These are phyloP conservation scores for Dinothrombium tinctorium DNA, from an alignment of 1,140 invertebrate species.

Conservation along the genomic window DNA sequence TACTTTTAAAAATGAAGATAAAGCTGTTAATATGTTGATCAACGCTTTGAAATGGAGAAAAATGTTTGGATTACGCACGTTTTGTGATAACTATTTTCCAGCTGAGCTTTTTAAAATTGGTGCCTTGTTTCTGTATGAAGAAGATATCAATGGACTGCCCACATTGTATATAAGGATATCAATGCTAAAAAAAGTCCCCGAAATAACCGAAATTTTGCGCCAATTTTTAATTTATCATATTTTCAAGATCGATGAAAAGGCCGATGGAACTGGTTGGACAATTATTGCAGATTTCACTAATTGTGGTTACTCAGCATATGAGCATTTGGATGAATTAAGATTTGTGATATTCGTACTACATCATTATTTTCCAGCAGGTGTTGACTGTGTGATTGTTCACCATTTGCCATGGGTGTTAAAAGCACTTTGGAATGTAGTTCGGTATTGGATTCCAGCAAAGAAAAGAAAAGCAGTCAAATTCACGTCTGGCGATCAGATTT, in stretches of 20 bases:
- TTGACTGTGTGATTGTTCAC: slow-evolving; percentile 7
- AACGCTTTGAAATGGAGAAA: slow-evolving; percentile 12
- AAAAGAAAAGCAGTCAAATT: slow-evolving; percentile 3
- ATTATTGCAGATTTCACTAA: slow-evolving; percentile 11
- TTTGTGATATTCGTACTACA: slow-evolving; percentile 11
- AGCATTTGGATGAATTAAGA: slow-evolving; percentile 11
- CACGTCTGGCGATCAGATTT: neutral
- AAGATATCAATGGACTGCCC: neutral
- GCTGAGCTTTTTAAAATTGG: slow-evolving; percentile 4
- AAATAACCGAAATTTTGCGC: slow-evolving; percentile 3
- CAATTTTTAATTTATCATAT: slow-evolving; percentile 8
- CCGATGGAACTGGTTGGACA: slow-evolving; percentile 6
- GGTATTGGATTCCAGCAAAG: slow-evolving; percentile 1
- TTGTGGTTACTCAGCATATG: neutral
- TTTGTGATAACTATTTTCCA: slow-evolving; percentile 7
- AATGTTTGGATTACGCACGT: neutral
- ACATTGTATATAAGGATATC: slow-evolving; percentile 6
- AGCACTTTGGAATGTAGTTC: slow-evolving; percentile 6
- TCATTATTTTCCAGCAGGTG: slow-evolving; percentile 12
- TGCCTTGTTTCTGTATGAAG: neutral
- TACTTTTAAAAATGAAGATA: slow-evolving; percentile 4
- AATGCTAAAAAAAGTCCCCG: slow-evolving; percentile 4
- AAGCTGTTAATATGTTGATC: slow-evolving; percentile 6
- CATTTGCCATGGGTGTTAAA: slow-evolving; percentile 8
- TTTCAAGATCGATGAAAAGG: slow-evolving; percentile 6